phyloP scores from a whole-genome alignment of 2,113 vertebrate species.

The Ornithorhynchus anatinus region DNA sequence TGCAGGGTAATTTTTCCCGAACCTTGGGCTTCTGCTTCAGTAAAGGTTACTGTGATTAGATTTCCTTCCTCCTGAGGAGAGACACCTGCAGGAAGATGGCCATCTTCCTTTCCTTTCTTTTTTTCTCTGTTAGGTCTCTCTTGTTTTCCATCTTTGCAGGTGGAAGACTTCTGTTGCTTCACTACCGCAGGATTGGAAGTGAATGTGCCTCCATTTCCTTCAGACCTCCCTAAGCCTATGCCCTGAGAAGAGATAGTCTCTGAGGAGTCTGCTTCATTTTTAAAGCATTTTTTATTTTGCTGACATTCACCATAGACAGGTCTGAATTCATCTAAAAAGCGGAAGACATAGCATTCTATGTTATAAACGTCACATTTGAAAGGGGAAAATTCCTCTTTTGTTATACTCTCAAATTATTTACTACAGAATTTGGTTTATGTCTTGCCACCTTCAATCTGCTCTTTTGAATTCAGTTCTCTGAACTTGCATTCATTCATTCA shows the following conservation, averaged over 20 bases:
- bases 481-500: background rate
- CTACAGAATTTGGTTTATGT: too few relatives aligned
- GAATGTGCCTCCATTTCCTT: slow-evolving; percentile 59
- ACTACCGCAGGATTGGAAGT: slow-evolving; percentile 18
- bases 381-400: background rate
- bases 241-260: slow-evolving; percentile 25
- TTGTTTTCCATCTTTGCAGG: slow-evolving; percentile 44
- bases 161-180: slow-evolving; percentile 46
- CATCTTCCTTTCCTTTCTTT: slow-evolving; percentile 43
- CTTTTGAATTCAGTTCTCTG: too few relatives aligned
- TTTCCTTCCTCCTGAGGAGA: slow-evolving; percentile 49
- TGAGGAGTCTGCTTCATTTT: slow-evolving; percentile 43
- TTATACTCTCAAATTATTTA: background rate
- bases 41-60: slow-evolving; percentile 68
- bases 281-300: slow-evolving; percentile 45
- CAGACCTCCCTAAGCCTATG: slow-evolving; percentile 33
- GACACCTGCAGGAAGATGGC: background rate
- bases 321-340: slow-evolving; percentile 60
- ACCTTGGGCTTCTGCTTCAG: slow-evolving; percentile 50
- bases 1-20: slow-evolving; percentile 63
- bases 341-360: background rate
- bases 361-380: slow-evolving; percentile 12
- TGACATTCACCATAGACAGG: slow-evolving; percentile 55
- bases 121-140: slow-evolving; percentile 45
- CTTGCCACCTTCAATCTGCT: too few relatives aligned